These are phyloP conservation scores for Apis dorsata DNA, from an alignment of 1,140 invertebrate genomes.

Conservation along the genomic window DNA sequence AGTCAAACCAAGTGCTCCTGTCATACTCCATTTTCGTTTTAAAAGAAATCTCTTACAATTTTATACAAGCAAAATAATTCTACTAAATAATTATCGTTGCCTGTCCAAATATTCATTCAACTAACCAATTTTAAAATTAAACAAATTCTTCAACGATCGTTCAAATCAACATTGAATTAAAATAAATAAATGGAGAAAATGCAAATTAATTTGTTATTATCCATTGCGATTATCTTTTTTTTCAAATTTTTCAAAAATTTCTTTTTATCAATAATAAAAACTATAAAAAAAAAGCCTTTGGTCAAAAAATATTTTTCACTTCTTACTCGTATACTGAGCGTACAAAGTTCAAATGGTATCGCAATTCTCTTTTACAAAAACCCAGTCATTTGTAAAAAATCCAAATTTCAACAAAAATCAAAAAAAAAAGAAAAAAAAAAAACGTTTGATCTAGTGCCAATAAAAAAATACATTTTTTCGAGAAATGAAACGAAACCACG, in stretches of 20 bases:
- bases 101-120: neutral
- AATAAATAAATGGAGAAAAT: too few relatives aligned
- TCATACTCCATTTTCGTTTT: neutral
- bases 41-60: neutral
- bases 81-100: neutral
- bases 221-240: too few relatives aligned
- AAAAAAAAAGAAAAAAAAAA: neutral
- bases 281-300: too few relatives aligned
- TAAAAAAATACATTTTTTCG: conserved; percentile 54
- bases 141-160: too few relatives aligned
- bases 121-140: neutral
- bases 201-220: too few relatives aligned
- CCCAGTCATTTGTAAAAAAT: too few relatives aligned
- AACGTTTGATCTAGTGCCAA: conserved; percentile 35
- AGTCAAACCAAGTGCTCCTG: neutral
- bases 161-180: too few relatives aligned
- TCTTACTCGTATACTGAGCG: too few relatives aligned
- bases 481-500: conserved; percentile 56
- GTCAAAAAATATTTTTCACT: too few relatives aligned
- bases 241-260: too few relatives aligned
- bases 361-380: neutral
- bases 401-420: neutral
- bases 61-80: neutral
- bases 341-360: too few relatives aligned
- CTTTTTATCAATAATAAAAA: too few relatives aligned